Evolutionary conservation across 1,140 invertebrate species (phyloP).

Genomic region (Megalonaias nervosa): DNA sequence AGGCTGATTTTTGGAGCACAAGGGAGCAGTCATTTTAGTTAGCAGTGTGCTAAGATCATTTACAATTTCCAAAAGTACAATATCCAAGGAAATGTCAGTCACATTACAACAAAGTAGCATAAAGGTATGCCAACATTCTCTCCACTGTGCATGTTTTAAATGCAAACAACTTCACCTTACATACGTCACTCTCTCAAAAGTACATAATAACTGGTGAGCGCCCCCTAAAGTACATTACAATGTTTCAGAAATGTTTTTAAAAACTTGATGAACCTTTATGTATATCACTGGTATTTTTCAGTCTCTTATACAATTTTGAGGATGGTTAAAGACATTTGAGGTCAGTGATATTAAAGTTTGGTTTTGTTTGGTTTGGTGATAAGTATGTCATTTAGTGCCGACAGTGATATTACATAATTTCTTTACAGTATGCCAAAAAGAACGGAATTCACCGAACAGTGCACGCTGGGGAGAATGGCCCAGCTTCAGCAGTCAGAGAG

Average conservation of each 20-base stretch:
- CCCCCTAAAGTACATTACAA: no score
- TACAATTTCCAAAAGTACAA: no score
- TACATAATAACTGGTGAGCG: no score
- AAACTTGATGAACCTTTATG: not conserved
- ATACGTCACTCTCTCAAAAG: no score
- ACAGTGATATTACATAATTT: not conserved
- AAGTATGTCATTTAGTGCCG: conserved; percentile 6
- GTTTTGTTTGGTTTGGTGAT: not conserved
- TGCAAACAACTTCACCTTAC: no score
- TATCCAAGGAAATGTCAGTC: no score
- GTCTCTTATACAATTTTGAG: not conserved
- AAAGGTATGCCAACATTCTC: no score
- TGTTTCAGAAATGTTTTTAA: not conserved
- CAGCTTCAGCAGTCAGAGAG: conserved; percentile 69
- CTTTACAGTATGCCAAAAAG: conserved; percentile 40
- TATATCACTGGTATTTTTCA: not conserved
- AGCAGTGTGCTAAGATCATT: no score
- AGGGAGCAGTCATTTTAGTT: no score
- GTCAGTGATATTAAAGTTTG: not conserved
- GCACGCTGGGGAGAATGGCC: conserved; percentile 65
- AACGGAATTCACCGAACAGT: conserved; percentile 45
- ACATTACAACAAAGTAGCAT: no score
- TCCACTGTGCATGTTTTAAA: no score
- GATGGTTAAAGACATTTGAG: not conserved
- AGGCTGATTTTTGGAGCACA: no score